Conservation (phyloP, 2,888 invertebrate species). For the Agriopis leucophaearia region DNA sequence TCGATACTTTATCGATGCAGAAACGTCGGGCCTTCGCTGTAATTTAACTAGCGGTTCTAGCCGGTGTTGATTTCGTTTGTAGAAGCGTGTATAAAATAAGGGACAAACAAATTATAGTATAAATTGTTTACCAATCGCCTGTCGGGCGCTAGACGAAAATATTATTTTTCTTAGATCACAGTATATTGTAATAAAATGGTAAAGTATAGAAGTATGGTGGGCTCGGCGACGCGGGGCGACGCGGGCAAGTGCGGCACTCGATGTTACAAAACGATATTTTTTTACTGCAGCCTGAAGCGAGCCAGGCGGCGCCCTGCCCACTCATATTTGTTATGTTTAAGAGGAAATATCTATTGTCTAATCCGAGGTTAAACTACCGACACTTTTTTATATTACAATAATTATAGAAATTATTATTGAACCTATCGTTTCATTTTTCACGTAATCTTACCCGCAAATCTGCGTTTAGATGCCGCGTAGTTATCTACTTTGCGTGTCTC, state of each 20-base stretch:
- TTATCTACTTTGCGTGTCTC: no score
- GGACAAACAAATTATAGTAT: conserved; percentile 83
- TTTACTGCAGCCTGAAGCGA: conserved; percentile 64
- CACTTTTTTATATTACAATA: conserved; percentile 88
- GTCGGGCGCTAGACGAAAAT: conserved; percentile 82
- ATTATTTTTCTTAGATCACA: conserved; percentile 87
- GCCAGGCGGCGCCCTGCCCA: conserved; percentile 41
- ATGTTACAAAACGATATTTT: conserved; percentile 76
- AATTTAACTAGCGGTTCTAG: conserved; percentile 50
- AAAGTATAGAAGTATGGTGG: conserved; percentile 75
- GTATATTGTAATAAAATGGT: conserved; percentile 84
- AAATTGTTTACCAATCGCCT: conserved; percentile 83
- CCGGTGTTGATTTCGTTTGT: conserved; percentile 65
- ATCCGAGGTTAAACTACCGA: conserved; percentile 86
- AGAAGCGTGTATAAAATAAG: conserved; percentile 72
- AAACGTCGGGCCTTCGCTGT: conserved; percentile 65
- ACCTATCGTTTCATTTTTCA: conserved; percentile 62
- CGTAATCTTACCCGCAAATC: no score
- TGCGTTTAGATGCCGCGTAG: no score
- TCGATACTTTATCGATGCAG: conserved; percentile 30
- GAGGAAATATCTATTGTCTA: conserved; percentile 87
- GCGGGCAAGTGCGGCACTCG: conserved; percentile 53
- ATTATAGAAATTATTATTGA: conserved; percentile 88
- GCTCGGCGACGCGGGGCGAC: conserved; percentile 47
- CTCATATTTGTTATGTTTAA: conserved; percentile 85